Conservation (phyloP, 2,888 invertebrate genomes). For the Caenorhabditis plicata region DNA sequence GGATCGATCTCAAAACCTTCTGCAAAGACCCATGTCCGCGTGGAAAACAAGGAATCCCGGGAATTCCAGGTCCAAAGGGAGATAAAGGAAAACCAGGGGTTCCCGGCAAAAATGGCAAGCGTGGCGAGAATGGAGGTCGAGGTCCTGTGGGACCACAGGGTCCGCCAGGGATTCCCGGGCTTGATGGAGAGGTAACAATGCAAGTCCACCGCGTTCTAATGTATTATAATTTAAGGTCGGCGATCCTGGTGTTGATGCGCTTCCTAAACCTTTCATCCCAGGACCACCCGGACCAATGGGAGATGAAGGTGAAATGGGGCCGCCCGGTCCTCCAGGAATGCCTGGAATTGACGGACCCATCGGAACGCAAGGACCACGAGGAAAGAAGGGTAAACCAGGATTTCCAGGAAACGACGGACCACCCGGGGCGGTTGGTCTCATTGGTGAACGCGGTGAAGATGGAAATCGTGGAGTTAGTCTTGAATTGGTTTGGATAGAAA, state of each 20-base stretch:
- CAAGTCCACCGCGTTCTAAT: too few relatives aligned
- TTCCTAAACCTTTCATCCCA: conserved; percentile 60
- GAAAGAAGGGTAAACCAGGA: conserved; percentile 51
- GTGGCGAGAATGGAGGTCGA: conserved; percentile 39
- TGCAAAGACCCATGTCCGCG: conserved; percentile 61
- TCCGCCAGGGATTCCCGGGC: conserved; percentile 47
- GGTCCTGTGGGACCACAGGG: conserved; percentile 37
- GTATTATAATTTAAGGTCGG: too few relatives aligned
- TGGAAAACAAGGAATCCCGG: conserved; percentile 54
- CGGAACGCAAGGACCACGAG: conserved; percentile 52
- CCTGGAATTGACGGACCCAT: conserved; percentile 42
- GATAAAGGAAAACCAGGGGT: conserved; percentile 50
- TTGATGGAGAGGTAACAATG: conserved; percentile 56
- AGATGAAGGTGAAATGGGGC: conserved; percentile 48
- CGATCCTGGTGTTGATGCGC: conserved; percentile 55
- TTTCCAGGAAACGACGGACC: conserved; percentile 49
- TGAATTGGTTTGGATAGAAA: too few relatives aligned
- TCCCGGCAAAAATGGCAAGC: conserved; percentile 42
- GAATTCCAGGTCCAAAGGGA: conserved; percentile 46
- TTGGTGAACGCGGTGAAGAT: conserved; percentile 53
- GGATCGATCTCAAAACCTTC: conserved; percentile 50
- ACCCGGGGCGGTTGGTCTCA: conserved; percentile 44
- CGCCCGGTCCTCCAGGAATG: conserved; percentile 53
- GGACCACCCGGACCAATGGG: conserved; percentile 53
- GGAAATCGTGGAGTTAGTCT: conserved; percentile 53